phyloP scores from a whole-genome alignment of 2,888 invertebrate genomes.

The Scelioninae gen. 1 region DNA sequence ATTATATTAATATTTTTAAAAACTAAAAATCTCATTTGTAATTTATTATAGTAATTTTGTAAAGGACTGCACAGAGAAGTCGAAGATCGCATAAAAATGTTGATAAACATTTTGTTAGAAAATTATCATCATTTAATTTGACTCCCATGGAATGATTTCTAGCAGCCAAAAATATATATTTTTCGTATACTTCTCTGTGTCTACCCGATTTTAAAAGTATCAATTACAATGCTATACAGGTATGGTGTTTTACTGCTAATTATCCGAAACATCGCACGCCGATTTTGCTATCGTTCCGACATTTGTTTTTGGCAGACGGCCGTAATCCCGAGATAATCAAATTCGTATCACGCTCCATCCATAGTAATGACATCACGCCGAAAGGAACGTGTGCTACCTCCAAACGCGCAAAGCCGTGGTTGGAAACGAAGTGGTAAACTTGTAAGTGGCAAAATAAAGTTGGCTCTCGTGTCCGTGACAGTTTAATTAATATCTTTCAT shows the following conservation, averaged over 20 bases:
- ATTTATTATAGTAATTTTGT: too few relatives aligned
- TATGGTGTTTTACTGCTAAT: constrained; percentile 37
- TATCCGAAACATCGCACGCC: constrained; percentile 50
- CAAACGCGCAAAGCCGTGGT: constrained; percentile 64
- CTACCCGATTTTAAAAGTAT: too few relatives aligned
- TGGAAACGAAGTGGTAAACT: constrained; percentile 79
- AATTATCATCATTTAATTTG: too few relatives aligned
- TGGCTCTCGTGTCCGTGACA: constrained; percentile 82
- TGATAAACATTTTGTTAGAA: too few relatives aligned
- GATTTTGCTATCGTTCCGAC: constrained; percentile 50
- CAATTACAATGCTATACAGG: constrained; percentile 30
- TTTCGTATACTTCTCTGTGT: too few relatives aligned
- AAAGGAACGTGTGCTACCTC: constrained; percentile 68
- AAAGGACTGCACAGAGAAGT: too few relatives aligned
- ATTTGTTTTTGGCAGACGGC: constrained; percentile 54
- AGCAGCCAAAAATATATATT: too few relatives aligned
- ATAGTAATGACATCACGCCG: constrained; percentile 67
- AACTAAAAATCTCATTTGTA: too few relatives aligned
- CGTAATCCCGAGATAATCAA: constrained; percentile 64
- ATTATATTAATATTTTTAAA: too few relatives aligned
- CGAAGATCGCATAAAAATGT: too few relatives aligned
- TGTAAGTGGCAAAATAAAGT: constrained; percentile 84
- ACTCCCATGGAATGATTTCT: too few relatives aligned
- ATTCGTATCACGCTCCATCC: constrained; percentile 64
- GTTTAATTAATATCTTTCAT: constrained; percentile 84